These are phyloP conservation scores for Drosophila pegasa DNA, from an alignment of 2,888 invertebrate genomes.

Conservation along the genomic window DNA sequence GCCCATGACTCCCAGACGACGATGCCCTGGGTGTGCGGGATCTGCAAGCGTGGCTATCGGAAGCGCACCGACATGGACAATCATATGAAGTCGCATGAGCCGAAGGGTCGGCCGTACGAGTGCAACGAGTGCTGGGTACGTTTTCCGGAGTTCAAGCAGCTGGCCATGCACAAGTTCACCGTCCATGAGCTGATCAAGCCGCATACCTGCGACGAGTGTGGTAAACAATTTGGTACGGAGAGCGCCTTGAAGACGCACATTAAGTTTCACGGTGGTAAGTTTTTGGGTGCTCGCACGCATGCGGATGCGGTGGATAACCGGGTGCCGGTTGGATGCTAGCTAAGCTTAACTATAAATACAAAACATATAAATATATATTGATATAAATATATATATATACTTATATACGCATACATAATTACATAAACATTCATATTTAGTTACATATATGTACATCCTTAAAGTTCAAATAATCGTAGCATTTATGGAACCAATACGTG, in stretches of 20 bases:
- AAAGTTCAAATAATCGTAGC: slow-evolving; percentile 4
- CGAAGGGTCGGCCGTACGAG: slow-evolving; percentile 81
- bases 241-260: slow-evolving; percentile 82
- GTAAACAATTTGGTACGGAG: slow-evolving; percentile 83
- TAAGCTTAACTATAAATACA: slow-evolving; percentile 31
- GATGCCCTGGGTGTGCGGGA: slow-evolving; percentile 78
- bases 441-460: slow-evolving; percentile 1
- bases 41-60: slow-evolving; percentile 80
- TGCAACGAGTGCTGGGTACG: slow-evolving; percentile 82
- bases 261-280: slow-evolving; percentile 82
- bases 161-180: slow-evolving; percentile 81
- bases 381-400: slow-evolving; percentile 5
- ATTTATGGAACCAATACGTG: slow-evolving; percentile 10
- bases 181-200: slow-evolving; percentile 81
- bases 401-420: slow-evolving; percentile 3
- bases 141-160: slow-evolving; percentile 80
- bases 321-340: slow-evolving; percentile 57
- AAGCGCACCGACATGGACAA: slow-evolving; percentile 81
- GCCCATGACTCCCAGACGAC: slow-evolving; percentile 74
- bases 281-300: slow-evolving; percentile 50
- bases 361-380: background rate
- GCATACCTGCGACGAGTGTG: slow-evolving; percentile 79
- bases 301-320: slow-evolving; percentile 59
- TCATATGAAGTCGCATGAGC: slow-evolving; percentile 82
- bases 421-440: slow-evolving; percentile 3